Conservation (phyloP, 37 sponge, comb jelly and placozoan species). For the Halichondria panicea region DNA sequence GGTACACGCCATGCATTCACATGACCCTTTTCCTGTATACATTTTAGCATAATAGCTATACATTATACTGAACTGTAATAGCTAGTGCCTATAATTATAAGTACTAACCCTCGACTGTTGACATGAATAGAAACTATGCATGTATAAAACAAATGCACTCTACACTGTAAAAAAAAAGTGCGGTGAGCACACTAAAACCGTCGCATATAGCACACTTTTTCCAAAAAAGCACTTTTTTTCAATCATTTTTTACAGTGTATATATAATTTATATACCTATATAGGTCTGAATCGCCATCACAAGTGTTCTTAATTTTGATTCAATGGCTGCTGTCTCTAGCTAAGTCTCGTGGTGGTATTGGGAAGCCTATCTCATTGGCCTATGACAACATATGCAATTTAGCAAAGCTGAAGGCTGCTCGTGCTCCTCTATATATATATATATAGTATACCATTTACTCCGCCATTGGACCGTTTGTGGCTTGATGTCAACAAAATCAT, state of each 20-base stretch:
- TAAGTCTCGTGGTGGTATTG: background rate
- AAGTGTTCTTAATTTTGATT: slow-evolving; percentile 26
- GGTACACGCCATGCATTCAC: slow-evolving; percentile 2
- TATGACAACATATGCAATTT: slow-evolving; percentile 61
- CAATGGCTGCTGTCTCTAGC: slow-evolving; percentile 36
- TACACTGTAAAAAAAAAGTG: too few relatives aligned
- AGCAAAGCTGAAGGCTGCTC: slow-evolving; percentile 24
- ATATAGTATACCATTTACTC: slow-evolving; percentile 18
- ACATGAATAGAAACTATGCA: background rate
- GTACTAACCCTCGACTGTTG: background rate
- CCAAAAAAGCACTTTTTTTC: too few relatives aligned
- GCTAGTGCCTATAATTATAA: background rate
- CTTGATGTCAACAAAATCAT: slow-evolving; percentile 26
- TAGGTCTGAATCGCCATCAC: slow-evolving; percentile 47
- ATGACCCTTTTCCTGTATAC: background rate
- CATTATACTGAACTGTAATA: background rate
- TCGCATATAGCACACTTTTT: too few relatives aligned
- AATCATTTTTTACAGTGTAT: too few relatives aligned
- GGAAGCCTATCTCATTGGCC: slow-evolving; percentile 8
- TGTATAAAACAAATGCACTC: background rate
- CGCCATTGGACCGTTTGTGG: slow-evolving; percentile 35
- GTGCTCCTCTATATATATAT: slow-evolving; percentile 35
- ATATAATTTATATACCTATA: background rate
- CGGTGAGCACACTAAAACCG: too few relatives aligned
- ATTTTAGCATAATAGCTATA: too few relatives aligned